phyloP scores from a whole-genome alignment of 1,140 invertebrate species.

The Belonocnema kinseyi region DNA sequence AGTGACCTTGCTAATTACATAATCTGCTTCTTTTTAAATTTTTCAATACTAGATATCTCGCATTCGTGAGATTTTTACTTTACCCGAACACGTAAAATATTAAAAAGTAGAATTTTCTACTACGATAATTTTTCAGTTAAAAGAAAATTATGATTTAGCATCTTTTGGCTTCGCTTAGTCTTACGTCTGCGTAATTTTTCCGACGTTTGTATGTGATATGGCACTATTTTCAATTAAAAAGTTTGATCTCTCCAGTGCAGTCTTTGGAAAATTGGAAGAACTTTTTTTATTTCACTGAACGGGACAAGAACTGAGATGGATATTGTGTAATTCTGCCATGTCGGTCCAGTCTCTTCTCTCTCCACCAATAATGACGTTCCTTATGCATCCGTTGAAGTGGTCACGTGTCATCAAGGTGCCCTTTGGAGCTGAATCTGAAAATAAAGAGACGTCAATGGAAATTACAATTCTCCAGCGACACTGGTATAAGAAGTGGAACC shows the following conservation, averaged over 20 bases:
- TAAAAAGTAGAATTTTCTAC: neutral
- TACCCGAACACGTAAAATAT: too few relatives aligned
- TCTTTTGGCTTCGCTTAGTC: conserved; percentile 51
- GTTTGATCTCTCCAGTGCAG: conserved; percentile 54
- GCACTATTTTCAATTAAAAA: conserved; percentile 10
- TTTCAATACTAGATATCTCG: conserved; percentile 16
- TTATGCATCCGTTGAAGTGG: conserved; percentile 94
- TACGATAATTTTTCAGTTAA: conserved; percentile 15
- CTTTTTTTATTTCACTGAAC: conserved; percentile 69
- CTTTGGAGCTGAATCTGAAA: conserved; percentile 80
- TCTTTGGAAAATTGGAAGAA: conserved; percentile 66
- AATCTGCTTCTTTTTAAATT: conserved; percentile 33
- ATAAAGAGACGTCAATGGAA: conserved; percentile 20
- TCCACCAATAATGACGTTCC: conserved; percentile 85
- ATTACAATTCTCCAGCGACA: too few relatives aligned
- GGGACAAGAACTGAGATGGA: conserved; percentile 91
- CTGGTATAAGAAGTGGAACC: too few relatives aligned
- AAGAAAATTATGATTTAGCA: conserved; percentile 47
- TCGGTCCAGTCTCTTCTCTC: conserved; percentile 87
- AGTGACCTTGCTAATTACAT: conserved; percentile 67
- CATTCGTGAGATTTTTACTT: too few relatives aligned
- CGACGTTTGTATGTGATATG: conserved; percentile 22
- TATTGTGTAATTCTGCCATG: conserved; percentile 88
- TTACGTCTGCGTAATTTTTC: conserved; percentile 28
- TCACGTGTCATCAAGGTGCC: conserved; percentile 82